Evolutionary conservation across 1,140 invertebrate species (phyloP).

Genomic region (Drosophila lowei): DNA sequence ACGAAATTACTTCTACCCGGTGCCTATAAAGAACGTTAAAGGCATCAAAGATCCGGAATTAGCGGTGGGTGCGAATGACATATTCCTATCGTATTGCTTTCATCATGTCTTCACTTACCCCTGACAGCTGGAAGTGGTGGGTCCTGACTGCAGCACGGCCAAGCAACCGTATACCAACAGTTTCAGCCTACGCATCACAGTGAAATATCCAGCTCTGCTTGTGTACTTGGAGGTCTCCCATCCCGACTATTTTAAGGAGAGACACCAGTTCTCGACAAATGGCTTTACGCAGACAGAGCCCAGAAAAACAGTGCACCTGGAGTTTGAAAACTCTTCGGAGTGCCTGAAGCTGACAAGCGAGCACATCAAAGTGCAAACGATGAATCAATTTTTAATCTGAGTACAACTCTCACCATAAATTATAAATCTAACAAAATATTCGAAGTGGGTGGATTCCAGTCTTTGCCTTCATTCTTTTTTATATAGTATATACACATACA

Average conservation of each 20-base stretch:
- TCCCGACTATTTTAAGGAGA: slow-evolving; percentile 36
- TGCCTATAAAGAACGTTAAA: slow-evolving; percentile 56
- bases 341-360: slow-evolving; percentile 37
- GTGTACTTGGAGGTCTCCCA: slow-evolving; percentile 76
- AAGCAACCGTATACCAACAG: slow-evolving; percentile 69
- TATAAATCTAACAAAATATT: too few species aligned
- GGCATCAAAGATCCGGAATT: slow-evolving; percentile 55
- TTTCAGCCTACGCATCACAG: slow-evolving; percentile 64
- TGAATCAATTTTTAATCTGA: slow-evolving; percentile 65
- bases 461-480: too few species aligned
- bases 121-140: slow-evolving; percentile 43
- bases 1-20: slow-evolving; percentile 60
- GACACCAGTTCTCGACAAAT: slow-evolving; percentile 79
- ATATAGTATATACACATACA: too few species aligned
- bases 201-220: slow-evolving; percentile 67
- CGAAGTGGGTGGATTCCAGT: too few species aligned
- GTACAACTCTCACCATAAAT: neutral
- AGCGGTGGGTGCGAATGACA: slow-evolving; percentile 9
- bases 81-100: neutral
- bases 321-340: slow-evolving; percentile 48
- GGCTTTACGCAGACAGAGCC: slow-evolving; percentile 77
- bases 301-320: slow-evolving; percentile 59
- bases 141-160: slow-evolving; percentile 34
- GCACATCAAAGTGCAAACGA: slow-evolving; percentile 52
- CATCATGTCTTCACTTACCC: neutral